Evolutionary conservation across 2,113 vertebrate species (phyloP), one percentile per base, ranked within the genome.

Genomic region (Myotis lucifugus): DNA sequence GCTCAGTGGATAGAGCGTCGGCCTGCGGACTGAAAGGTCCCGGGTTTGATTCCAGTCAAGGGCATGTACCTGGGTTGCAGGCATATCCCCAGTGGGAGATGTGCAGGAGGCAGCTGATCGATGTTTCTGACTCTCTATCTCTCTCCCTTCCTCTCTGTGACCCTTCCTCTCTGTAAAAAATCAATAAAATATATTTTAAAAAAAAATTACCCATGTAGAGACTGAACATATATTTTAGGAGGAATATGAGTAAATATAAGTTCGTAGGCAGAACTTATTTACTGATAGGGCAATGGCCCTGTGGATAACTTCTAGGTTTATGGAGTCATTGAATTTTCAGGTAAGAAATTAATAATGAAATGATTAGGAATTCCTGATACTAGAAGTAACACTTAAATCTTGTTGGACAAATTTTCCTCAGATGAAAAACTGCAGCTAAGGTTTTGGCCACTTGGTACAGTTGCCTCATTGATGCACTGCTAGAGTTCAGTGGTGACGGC

Each of bases 281-380:
- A 52, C 14, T 21, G 14, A 8, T 29, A 34, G 34, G 34, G 11
- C 56, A 56, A 1, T 66, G 21, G 34, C 56, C 15, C 13, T 66
- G 54, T 25, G 64, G 15, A 61, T 70, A 6, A 48, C 32, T 85
- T 79, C 48, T 7, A 34, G 32, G 17, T 61, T 87, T 50, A 52
- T 97, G 90, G 95, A 96, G 96, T 95, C 77, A 74, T 70, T 73
- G 78, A 61, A 89, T 93, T 96, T 91, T 88, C 25, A 79, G 77
- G 66, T 85, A 93, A 95, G n/a, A 69, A 83, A 48, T 92, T 95
- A 67, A 59, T 97, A 88, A 46, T 61, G 19, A 81, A 87, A 72
- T 52, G 48, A 56, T 29, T n/a, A 46, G 11, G 23, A 42, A 34
- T 27, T 82, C 61, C 67, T 66, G n/a, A 29, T 34, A n/a, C 19